Percentiles rank a stretch among this genome's conserved stretches.
Evolutionary conservation across 2,888 invertebrate genomes (phyloP).

Genomic region (Macaria liturata): DNA sequence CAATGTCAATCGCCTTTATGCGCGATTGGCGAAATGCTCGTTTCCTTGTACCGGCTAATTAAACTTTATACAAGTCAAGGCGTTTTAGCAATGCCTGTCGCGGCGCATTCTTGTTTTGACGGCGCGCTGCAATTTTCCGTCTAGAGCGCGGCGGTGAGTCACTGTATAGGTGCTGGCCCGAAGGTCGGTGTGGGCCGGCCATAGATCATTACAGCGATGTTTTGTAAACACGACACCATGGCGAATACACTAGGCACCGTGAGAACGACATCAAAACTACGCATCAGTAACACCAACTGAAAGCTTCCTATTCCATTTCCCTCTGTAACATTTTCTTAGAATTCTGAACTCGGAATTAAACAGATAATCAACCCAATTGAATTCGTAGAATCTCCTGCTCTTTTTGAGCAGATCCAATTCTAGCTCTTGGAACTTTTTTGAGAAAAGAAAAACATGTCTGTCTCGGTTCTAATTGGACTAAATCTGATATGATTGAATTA

Average conservation of each 20-base stretch:
- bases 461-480: neutral
- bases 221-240: slow-evolving; percentile 16
- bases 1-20: slow-evolving; percentile 23
- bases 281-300: neutral
- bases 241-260: slow-evolving; percentile 1
- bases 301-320: too few species aligned
- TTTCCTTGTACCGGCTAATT: slow-evolving; percentile 18
- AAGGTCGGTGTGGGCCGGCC: slow-evolving; percentile 46
- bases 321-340: too few species aligned
- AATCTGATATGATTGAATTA: slow-evolving; percentile 14
- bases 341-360: too few species aligned
- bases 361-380: too few species aligned
- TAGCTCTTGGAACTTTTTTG: too few species aligned
- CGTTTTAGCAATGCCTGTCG: slow-evolving; percentile 20
- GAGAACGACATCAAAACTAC: neutral
- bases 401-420: neutral
- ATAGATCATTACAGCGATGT: slow-evolving; percentile 33
- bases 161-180: slow-evolving; percentile 36
- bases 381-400: too few species aligned
- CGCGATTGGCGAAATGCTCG: slow-evolving; percentile 12
- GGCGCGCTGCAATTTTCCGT: slow-evolving; percentile 49
- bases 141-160: slow-evolving; percentile 49
- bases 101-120: slow-evolving; percentile 45
- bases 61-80: slow-evolving; percentile 26
- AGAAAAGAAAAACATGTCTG: neutral